Evolutionary conservation across 2,113 vertebrate species (phyloP), one percentile per base, ranked within the genome.

Genomic region (Spheniscus mendiculus): DNA sequence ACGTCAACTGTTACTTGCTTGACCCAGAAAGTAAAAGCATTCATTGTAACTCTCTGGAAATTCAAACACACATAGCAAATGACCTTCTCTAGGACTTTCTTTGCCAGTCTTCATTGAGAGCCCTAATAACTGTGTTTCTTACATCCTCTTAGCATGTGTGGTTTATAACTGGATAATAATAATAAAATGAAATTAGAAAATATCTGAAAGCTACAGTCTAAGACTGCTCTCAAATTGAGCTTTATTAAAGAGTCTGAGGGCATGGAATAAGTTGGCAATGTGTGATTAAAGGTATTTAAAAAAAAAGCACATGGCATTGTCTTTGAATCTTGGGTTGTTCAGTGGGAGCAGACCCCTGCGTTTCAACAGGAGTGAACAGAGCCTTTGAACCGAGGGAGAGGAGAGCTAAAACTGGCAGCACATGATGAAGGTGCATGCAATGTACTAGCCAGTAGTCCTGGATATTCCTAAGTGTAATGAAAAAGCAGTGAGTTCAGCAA

Each of bases 351-450:
- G 29, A 55, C 1, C 18, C 32, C 36, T 26, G 14, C 4, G 2
- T 32, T 36, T 25, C 36, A 56, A 3, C 20, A 49, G 23, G n/a
- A 42, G 5, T 1, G 10, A 61, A 3, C 11, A 5, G 27, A 86
- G 12, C 12, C 25, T 55, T 18, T 45, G 52, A 22, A 25, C 6
- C 0, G 0, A 36, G 58, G 34, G 25, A 45, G 11, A 30, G 36
- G 5, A 50, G 49, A 63, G 34, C 44, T 38, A 11, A 6, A 5
- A 3, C 4, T 8, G 69, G 36, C 47, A 62, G 47, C 25, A 10
- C 5, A 0, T 4, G 36, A 0, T 30, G 21, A 11, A 45, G 2
- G 27, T 61, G 44, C 18, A 3, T 21, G 56, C 0, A 4, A n/a
- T 32, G 34, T 26, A 22, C 14, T n/a, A 44, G 17, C 7, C 27